Evolutionary conservation across 2,113 vertebrate species (phyloP).

Genomic region (Choloepus hoffmanni): DNA sequence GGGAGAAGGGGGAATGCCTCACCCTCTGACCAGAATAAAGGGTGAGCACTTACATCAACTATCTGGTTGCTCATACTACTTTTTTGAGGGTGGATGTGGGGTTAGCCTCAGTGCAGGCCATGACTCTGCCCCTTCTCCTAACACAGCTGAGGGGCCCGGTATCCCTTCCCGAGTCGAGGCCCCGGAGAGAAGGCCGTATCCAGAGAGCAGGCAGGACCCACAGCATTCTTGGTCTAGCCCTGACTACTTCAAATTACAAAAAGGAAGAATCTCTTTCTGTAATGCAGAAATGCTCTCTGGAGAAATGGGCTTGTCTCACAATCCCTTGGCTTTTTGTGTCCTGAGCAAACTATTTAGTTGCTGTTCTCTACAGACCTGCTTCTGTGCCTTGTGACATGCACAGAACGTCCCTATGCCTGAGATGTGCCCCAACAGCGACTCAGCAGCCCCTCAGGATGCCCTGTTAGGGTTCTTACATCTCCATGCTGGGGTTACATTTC

Average conservation of each 20-base stretch:
- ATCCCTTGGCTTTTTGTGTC: conserved; percentile 78
- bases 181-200: conserved; percentile 76
- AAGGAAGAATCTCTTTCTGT: conserved; percentile 66
- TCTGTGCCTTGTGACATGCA: conserved; percentile 42
- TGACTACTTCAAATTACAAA: conserved; percentile 55
- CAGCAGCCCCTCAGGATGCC: not conserved
- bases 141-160: conserved; percentile 60
- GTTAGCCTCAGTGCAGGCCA: conserved; percentile 60
- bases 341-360: conserved; percentile 73
- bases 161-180: conserved; percentile 46
- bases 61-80: conserved; percentile 55
- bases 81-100: not conserved
- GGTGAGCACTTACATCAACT: not conserved
- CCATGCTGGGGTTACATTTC: not conserved
- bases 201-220: conserved; percentile 77
- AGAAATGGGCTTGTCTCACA: conserved; percentile 62
- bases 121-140: conserved; percentile 63
- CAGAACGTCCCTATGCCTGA: not conserved
- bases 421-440: accelerated
- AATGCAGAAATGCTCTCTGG: conserved; percentile 79
- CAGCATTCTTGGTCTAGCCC: conserved; percentile 72
- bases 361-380: conserved; percentile 52
- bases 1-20: not conserved
- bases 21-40: conserved; percentile 50
- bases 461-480: not conserved